A percentile compares a stretch with the other conserved stretches of the same genome.
Evolutionary conservation across 1,140 invertebrate species (phyloP).

Genomic region (Drosophila paulistorum): DNA sequence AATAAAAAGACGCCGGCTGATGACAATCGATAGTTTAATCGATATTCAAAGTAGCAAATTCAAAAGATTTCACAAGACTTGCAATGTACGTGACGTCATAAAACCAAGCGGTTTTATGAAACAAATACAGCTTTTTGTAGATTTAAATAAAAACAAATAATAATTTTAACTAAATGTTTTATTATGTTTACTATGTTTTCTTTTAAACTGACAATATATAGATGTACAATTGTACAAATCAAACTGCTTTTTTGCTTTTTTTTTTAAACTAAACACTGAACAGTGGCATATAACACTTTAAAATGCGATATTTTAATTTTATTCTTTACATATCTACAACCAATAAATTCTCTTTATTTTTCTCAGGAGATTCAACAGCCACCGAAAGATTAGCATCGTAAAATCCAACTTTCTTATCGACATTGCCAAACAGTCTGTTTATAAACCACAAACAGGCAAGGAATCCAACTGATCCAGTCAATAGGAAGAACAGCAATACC

Average conservation of each 20-base stretch:
- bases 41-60: neutral
- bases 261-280: too few relatives aligned
- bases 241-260: too few relatives aligned
- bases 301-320: too few relatives aligned
- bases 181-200: too few relatives aligned
- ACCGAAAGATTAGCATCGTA: neutral
- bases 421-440: neutral
- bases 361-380: neutral
- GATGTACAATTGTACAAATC: too few relatives aligned
- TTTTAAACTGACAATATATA: too few relatives aligned
- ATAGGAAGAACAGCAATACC: neutral
- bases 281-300: too few relatives aligned
- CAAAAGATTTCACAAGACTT: neutral
- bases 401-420: neutral
- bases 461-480: constrained; percentile 3
- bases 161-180: too few relatives aligned
- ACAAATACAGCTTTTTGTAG: too few relatives aligned
- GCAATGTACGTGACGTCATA: neutral
- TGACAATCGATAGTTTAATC: constrained; percentile 1
- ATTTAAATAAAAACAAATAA: too few relatives aligned
- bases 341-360: constrained; percentile 23
- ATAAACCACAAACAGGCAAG: constrained; percentile 12
- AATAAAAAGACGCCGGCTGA: neutral
- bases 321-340: neutral
- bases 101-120: neutral